A percentile compares a stretch with the other conserved stretches of the same genome.
Evolutionary conservation across 2,888 invertebrate species (phyloP).

Genomic region (Aplocera efformata): DNA sequence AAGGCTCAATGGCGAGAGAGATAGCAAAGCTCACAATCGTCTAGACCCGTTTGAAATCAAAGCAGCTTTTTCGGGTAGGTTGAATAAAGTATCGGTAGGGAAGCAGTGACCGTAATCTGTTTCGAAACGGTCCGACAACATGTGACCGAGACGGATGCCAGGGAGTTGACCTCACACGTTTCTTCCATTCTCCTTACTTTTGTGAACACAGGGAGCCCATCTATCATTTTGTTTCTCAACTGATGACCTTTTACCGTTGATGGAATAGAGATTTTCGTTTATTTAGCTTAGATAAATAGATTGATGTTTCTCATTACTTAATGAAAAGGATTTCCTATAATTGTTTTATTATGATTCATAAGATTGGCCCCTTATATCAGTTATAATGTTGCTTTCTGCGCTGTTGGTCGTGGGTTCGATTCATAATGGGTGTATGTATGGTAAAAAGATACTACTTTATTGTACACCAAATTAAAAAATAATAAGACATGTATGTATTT

Average conservation of each 20-base stretch:
- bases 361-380: too few relatives aligned
- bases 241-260: slow-evolving; percentile 53
- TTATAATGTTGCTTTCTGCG: too few relatives aligned
- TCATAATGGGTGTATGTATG: too few relatives aligned
- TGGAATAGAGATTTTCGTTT: slow-evolving; percentile 40
- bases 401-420: too few relatives aligned
- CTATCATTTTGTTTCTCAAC: slow-evolving; percentile 60
- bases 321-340: too few relatives aligned
- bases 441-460: too few relatives aligned
- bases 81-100: slow-evolving; percentile 52
- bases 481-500: too few relatives aligned
- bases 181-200: slow-evolving; percentile 63
- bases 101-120: slow-evolving; percentile 64
- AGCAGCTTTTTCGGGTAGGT: slow-evolving; percentile 52
- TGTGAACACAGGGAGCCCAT: slow-evolving; percentile 57
- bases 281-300: slow-evolving; percentile 35
- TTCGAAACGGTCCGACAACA: slow-evolving; percentile 53
- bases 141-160: slow-evolving; percentile 51
- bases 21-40: slow-evolving; percentile 33
- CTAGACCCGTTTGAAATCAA: slow-evolving; percentile 48
- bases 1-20: slow-evolving; percentile 27
- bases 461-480: too few relatives aligned
- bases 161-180: slow-evolving; percentile 63
- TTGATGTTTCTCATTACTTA: slow-evolving; percentile 31
- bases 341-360: too few relatives aligned